These are phyloP conservation scores for Hemistola chrysoprasaria DNA, from an alignment of 2,888 invertebrate species.

Conservation along the genomic window DNA sequence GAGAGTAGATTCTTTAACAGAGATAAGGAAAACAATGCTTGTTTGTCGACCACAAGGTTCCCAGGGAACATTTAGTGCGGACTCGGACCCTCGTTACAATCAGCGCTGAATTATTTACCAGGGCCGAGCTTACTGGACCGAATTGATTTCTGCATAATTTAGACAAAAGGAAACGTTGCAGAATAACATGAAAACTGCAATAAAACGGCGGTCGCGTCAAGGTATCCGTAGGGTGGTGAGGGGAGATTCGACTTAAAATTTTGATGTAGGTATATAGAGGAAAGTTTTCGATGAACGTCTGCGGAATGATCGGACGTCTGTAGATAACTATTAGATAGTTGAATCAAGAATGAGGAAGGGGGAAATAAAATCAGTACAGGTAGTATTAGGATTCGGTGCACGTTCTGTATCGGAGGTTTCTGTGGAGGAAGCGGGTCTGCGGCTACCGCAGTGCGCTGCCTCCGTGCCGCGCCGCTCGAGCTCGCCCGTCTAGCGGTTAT, in stretches of 20 bases:
- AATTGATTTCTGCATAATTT: conserved; percentile 79
- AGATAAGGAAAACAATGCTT: conserved; percentile 61
- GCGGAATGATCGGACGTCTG: conserved; percentile 50
- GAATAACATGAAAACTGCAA: conserved; percentile 52
- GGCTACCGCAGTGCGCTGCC: conserved; percentile 70
- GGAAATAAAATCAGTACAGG: conserved; percentile 78
- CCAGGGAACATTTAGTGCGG: conserved; percentile 67
- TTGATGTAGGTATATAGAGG: conserved; percentile 29
- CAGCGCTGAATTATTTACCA: conserved; percentile 76
- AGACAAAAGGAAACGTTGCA: conserved; percentile 56
- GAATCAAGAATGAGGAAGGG: conserved; percentile 70
- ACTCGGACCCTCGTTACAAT: conserved; percentile 74
- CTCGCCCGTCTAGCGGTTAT: conserved; percentile 41
- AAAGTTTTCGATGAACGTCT: conserved; percentile 25
- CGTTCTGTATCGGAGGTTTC: conserved; percentile 71
- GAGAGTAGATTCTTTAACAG: conserved; percentile 45
- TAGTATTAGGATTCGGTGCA: conserved; percentile 72
- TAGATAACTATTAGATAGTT: conserved; percentile 71
- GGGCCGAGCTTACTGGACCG: conserved; percentile 61
- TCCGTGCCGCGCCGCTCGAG: conserved; percentile 38
- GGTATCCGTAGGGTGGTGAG: conserved; percentile 18
- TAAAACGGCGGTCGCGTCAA: conserved; percentile 41
- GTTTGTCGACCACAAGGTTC: conserved; percentile 58
- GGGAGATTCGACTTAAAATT: conserved; percentile 26
- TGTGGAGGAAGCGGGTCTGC: conserved; percentile 54